Evolutionary conservation across 2,113 vertebrate species (phyloP).

Genomic region (Phoenicopterus ruber): DNA sequence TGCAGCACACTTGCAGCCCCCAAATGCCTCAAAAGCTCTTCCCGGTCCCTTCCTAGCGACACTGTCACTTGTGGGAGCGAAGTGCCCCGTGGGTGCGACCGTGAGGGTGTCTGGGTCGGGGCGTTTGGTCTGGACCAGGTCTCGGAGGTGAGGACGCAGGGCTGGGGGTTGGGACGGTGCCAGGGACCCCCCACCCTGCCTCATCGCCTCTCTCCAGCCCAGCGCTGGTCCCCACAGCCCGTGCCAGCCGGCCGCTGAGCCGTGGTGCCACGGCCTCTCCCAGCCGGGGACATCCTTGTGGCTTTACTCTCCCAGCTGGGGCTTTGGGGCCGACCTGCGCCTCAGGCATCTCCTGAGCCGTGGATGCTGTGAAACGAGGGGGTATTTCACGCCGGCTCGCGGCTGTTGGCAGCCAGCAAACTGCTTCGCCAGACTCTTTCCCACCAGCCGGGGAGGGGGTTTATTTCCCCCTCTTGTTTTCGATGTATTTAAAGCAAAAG

Average conservation of each 20-base stretch:
- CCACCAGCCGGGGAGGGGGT: background rate
- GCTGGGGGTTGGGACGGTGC: background rate
- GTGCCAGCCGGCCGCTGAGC: fast-evolving
- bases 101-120: fast-evolving
- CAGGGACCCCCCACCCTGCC: fast-evolving
- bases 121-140: background rate
- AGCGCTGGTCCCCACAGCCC: background rate
- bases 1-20: background rate
- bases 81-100: fast-evolving
- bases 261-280: background rate
- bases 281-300: background rate
- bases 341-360: background rate
- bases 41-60: background rate
- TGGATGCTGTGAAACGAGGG: fast-evolving
- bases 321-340: background rate
- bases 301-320: fast-evolving
- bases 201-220: no score
- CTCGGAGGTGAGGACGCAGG: background rate
- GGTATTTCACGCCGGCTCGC: fast-evolving
- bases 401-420: background rate
- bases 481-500: background rate
- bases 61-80: background rate
- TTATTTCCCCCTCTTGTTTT: background rate
- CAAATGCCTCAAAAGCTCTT: background rate
- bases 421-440: fast-evolving